These are phyloP conservation scores for Cephus sareptanus DNA, from an alignment of 2,888 invertebrate species.

Conservation along the genomic window DNA sequence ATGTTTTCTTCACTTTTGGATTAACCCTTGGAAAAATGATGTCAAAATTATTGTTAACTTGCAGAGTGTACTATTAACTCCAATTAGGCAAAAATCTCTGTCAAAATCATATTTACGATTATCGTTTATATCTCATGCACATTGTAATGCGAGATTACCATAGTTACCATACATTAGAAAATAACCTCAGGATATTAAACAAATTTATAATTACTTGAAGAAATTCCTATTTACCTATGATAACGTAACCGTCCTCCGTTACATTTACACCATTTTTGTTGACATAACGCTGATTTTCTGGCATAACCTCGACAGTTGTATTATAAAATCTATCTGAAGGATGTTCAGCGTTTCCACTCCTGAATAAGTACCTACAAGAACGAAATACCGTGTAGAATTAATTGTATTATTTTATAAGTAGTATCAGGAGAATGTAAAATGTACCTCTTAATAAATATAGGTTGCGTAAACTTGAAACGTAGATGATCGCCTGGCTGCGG, in stretches of 20 bases:
- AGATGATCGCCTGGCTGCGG: slow-evolving; percentile 86
- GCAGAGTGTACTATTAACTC: no score
- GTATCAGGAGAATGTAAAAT: slow-evolving; percentile 24
- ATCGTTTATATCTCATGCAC: no score
- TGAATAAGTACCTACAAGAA: slow-evolving; percentile 77
- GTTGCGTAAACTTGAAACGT: slow-evolving; percentile 82
- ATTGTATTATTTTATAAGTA: background rate
- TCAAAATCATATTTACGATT: no score
- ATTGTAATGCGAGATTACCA: no score
- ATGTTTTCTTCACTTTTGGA: no score
- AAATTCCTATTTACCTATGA: slow-evolving; percentile 71
- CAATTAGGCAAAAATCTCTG: no score
- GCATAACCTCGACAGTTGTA: slow-evolving; percentile 85
- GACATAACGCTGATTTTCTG: slow-evolving; percentile 66
- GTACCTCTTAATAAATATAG: slow-evolving; percentile 77
- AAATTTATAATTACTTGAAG: no score
- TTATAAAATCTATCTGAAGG: slow-evolving; percentile 89
- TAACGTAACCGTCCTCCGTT: slow-evolving; percentile 76
- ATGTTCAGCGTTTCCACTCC: slow-evolving; percentile 92
- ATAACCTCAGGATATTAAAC: no score
- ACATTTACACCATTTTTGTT: slow-evolving; percentile 71
- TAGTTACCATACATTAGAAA: no score
- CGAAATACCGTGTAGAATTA: background rate
- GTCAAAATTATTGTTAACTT: no score
- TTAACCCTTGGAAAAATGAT: no score